Evolutionary conservation across 2,797 vertebrate genomes (phyloP).

Genomic region (Ciconia nigra): DNA sequence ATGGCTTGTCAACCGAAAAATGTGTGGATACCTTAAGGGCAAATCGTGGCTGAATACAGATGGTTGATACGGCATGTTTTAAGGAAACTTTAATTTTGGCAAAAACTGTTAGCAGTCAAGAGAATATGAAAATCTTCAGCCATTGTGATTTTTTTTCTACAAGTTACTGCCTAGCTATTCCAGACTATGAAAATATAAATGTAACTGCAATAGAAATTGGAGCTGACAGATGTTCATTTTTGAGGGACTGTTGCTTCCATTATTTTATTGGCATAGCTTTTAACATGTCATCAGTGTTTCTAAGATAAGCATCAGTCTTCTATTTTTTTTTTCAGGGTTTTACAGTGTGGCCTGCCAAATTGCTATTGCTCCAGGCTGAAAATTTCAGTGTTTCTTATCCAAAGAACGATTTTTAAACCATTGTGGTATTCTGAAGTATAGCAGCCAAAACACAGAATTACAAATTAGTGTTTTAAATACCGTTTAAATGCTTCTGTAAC

Average conservation of each 20-base stretch:
- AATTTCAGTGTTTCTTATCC: background rate
- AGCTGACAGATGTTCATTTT: background rate
- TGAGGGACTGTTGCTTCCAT: background rate
- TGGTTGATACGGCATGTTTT: background rate
- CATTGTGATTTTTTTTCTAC: background rate
- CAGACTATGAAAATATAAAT: background rate
- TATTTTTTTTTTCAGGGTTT: background rate
- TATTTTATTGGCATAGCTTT: constrained; percentile 18
- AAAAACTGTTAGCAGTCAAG: background rate
- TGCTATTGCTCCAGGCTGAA: background rate
- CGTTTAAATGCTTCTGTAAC: background rate
- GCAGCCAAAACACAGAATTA: background rate
- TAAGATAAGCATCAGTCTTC: background rate
- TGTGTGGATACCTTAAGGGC: background rate
- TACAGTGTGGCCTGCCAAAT: constrained; percentile 10
- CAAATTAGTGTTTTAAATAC: background rate
- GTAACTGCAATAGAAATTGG: background rate
- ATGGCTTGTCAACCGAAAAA: background rate
- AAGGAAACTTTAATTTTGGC: background rate
- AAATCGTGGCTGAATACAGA: background rate
- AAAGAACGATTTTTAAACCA: constrained; percentile 3
- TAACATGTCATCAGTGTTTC: constrained; percentile 10
- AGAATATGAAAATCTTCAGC: background rate
- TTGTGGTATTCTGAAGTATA: background rate
- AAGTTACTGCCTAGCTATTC: background rate